Evolutionary conservation across 2,888 invertebrate species (phyloP), one percentile per base, ranked within the genome.

Genomic region (Microctonus aethiopoides): DNA sequence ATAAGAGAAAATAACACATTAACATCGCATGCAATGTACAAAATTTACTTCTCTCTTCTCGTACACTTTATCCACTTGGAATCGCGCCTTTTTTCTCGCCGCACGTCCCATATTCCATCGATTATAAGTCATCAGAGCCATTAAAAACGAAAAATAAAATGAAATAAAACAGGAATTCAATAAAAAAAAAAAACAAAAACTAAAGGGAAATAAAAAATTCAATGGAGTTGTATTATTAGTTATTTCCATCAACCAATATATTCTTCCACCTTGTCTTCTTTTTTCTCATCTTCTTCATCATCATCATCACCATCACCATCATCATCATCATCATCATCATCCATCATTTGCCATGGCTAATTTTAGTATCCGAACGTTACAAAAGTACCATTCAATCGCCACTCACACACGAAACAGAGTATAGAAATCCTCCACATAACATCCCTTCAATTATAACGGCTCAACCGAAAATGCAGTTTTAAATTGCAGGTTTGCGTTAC

Each of bases 381-480:
- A 46, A 46, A 46, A 46, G 16, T n/a, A 46, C 46, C 46, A 46
- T 46, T 46, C 16, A 46, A 20, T 46, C 9, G 46, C 1, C 46
- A 46, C 9, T 46, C 16, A 16, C 4, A 46, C 9, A 46, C 16
- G 16, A 46, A 4, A 46, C n/a, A 36, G 34, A 51, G 22, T 32
- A 13, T 34, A 52, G 13, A 32, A 46, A 70, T 29, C 3, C 3
- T 7, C 46, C 24, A 29, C 70, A 70, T 69, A 72, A 69, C 41
- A 57, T 66, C 61, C 65, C 61, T 74, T 76, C 79, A 78, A 81
- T 81, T 81, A 81, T 81, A 81, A 81, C 81, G 82, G 83, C 80
- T 82, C 82, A 79, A 78, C 77, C 77, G 82, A 83, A 84, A 84
- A 83, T 84, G 83, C 82, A 78, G 80, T 82, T 83, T n/a, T 81